Base-by-base conservation (phyloP, 2,797 vertebrate species). In the Coregonus sp. region DNA sequence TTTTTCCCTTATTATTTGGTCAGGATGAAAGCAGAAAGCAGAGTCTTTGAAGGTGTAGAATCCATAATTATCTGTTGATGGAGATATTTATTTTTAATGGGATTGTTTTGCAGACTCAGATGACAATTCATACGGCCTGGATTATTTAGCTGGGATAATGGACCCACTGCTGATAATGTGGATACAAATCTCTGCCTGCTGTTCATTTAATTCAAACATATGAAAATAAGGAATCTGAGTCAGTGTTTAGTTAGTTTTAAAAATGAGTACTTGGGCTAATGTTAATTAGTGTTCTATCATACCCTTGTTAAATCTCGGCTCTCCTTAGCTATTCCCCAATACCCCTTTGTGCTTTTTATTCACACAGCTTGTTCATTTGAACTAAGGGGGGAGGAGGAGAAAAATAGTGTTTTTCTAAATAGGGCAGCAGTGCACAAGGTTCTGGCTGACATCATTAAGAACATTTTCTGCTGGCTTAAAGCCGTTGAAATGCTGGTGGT, bases 81-180 rank as follows among this genome's bases (percentile, higher is more conserved):
- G n/a, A 59, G 56, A 18, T 2, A 2, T 7, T 15, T n/a, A 0
- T 40, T 69, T 16, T 35, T 29, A 1, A 25, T 3, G 40, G 9
- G 40, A 40, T 5, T 29, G 14, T 52, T 52, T 18, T n/a, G 67
- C 50, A 11, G 82, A 81, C 87, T 86, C 76, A 86, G 87, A 31
- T 67, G 29, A 33, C 37, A 35, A 35, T 75, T 88, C 86, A 84
- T 75, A 80, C 74, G 74, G 69, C 72, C 82, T 92, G 82, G 92
- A 93, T 91, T 88, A 92, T 90, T 91, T 84, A 89, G 81, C 83
- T 76, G 74, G 75, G 75, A 82, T 91, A 93, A 92, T 90, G 90
- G 90, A 91, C 89, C 90, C 80, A 82, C 84, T 78, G 83, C 80
- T 85, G 87, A 87, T 85, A 86, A 89, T 89, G 87, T 85, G 89